Conservation (phyloP, 2,113 vertebrate genomes). For the Vombatus ursinus region DNA sequence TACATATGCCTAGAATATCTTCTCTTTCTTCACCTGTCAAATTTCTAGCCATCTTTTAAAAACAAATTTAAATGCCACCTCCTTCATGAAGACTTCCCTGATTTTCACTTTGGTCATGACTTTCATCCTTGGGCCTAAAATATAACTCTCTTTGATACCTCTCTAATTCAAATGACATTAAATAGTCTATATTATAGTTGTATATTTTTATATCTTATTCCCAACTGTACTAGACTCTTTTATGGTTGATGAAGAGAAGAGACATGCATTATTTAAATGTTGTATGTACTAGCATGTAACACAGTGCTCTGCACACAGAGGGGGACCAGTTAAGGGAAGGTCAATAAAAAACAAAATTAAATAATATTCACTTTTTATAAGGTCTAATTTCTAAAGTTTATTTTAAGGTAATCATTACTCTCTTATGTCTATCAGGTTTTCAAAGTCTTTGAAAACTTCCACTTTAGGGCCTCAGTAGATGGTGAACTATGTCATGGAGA, state of each 20-base stretch:
- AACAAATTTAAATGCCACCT: too few species aligned
- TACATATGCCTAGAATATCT: too few species aligned
- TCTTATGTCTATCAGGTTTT: not conserved
- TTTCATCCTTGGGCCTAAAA: too few species aligned
- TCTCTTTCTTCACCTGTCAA: too few species aligned
- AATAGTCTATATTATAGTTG: not conserved
- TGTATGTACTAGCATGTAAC: not conserved
- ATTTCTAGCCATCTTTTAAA: too few species aligned
- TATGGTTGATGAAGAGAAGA: not conserved
- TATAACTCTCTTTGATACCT: not conserved
- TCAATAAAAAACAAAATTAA: not conserved
- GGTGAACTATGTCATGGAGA: not conserved
- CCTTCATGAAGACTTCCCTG: too few species aligned
- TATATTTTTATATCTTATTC: too few species aligned
- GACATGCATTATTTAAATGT: not conserved
- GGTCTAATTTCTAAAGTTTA: not conserved
- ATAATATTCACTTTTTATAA: not conserved
- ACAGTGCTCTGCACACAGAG: not conserved
- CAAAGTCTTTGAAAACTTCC: not conserved
- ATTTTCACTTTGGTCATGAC: too few species aligned
- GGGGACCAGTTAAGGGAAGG: not conserved
- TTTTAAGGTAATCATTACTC: not conserved
- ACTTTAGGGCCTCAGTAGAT: not conserved
- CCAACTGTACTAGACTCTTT: not conserved
- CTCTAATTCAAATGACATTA: not conserved